A percentile compares a stretch with the other conserved stretches of the same genome.
phyloP scores from a whole-genome alignment of 2,888 invertebrate genomes.

The Pediacus dermestoides region DNA sequence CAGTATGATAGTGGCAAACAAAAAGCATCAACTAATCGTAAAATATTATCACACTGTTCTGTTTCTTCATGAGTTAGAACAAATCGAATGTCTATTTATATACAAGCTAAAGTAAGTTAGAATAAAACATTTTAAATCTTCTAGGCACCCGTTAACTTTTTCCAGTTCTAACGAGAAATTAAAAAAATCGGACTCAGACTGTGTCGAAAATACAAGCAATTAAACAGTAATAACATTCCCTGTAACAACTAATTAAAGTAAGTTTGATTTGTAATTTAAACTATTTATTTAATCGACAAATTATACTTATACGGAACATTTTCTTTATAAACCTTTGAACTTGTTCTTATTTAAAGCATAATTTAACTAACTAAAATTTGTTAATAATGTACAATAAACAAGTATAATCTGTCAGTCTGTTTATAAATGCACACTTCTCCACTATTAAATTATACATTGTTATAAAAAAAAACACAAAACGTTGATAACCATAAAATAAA shows the following conservation, averaged over 20 bases:
- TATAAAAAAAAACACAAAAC: background rate
- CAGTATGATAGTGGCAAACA: constrained; percentile 29
- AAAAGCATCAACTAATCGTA: constrained; percentile 9
- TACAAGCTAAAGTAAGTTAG: constrained; percentile 24
- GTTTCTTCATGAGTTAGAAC: constrained; percentile 11
- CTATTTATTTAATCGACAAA: constrained; percentile 13
- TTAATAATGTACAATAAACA: constrained; percentile 8
- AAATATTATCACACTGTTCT: background rate
- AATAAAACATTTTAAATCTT: constrained; percentile 29
- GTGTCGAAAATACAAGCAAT: constrained; percentile 16
- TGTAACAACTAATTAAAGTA: constrained; percentile 7
- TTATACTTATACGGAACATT: constrained; percentile 14
- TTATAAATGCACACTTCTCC: constrained; percentile 24
- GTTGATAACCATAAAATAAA: no score
- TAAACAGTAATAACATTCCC: constrained; percentile 6
- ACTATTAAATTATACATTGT: background rate
- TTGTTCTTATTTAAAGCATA: no score
- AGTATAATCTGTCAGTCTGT: constrained; percentile 25
- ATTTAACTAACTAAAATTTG: background rate
- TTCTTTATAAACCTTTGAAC: constrained; percentile 14
- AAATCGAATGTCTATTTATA: constrained; percentile 25
- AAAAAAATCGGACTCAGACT: no score
- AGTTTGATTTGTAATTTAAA: no score
- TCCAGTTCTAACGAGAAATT: no score
- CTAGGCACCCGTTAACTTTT: constrained; percentile 25